phyloP scores from a whole-genome alignment of 2,888 invertebrate genomes.

The Metacarcinus magister region DNA sequence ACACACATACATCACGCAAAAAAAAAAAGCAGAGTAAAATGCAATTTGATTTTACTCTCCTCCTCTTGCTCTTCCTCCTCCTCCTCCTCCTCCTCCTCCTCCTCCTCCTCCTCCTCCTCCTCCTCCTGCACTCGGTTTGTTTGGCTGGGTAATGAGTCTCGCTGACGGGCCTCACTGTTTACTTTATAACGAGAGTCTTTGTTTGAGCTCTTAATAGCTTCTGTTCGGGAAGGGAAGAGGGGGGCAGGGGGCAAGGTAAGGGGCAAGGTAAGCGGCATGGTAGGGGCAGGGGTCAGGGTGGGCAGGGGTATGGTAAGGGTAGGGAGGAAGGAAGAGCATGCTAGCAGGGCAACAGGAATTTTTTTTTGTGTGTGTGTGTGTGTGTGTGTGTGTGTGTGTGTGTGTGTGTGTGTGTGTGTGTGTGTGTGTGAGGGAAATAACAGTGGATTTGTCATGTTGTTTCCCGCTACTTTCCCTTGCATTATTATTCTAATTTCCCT shows the following conservation, averaged over 20 bases:
- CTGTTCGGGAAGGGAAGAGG: not conserved
- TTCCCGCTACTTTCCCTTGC: too few relatives aligned
- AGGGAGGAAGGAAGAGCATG: not conserved
- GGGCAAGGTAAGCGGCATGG: too few relatives aligned
- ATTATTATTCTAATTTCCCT: not conserved
- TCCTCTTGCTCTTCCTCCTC: not conserved
- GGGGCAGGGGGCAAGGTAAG: not conserved
- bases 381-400: too few relatives aligned
- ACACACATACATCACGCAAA: too few relatives aligned
- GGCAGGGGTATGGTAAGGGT: too few relatives aligned
- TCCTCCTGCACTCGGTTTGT: not conserved
- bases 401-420: too few relatives aligned
- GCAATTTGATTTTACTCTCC: not conserved
- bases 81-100: not conserved
- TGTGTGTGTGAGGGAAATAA: too few relatives aligned
- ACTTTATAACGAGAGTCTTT: conserved; percentile 13
- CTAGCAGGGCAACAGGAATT: not conserved
- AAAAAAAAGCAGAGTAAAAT: too few relatives aligned
- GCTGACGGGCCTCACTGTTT: conserved; percentile 3
- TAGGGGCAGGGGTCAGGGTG: too few relatives aligned
- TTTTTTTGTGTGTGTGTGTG: too few relatives aligned
- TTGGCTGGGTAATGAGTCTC: conserved; percentile 26
- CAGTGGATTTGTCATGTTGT: too few relatives aligned
- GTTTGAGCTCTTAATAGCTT: conserved; percentile 26
- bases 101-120: not conserved